Base-by-base conservation (phyloP, 2,113 vertebrate genomes). In the Pangasianodon hypophthalmus region DNA sequence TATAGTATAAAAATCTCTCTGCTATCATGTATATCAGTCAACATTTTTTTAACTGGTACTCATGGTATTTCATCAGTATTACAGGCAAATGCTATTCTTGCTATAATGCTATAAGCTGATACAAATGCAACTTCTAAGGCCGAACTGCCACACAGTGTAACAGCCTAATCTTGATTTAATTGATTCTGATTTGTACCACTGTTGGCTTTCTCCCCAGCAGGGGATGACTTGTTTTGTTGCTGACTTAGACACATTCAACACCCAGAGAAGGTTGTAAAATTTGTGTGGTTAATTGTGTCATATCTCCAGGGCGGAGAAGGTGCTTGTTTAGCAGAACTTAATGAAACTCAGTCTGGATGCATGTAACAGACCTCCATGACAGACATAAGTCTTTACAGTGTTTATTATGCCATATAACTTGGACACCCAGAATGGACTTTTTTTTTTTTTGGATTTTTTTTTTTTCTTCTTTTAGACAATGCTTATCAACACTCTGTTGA, bases 341-440 rank as follows among this genome's bases (percentile, higher is more conserved):
- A 91, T 85, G 88, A 91, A 85, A 41, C 88, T 89, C 85, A 80
- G 69, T 89, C 71, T 88, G 58, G 85, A 88, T 87, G 54, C 79
- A 87, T 79, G 87, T 69, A 90, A 52, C 84, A 87, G 89, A 88
- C 91, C 82, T 69, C 84, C 91, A 86, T 87, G 75, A 67, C 29
- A 86, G 46, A 84, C 52, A 67, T 1, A 44, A 62, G 11, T 44
- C 24, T 84, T 84, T 84, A 62, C 37, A 84, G 56, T 46, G 41
- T 84, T 84, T 84, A 84, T 26, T 46, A 41, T 26, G 14, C 56
- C 56, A 60, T 84, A 84, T 84, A 62, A 62, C 37, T 26, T 84
- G 37, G 82, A 84, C 56, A 14, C 82, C 8, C 41, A 83, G 71
- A 41, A 64, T 87, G 48, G 60, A 91, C 50, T 86, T 48, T 56